Evolutionary conservation across 1,140 invertebrate species (phyloP).

Genomic region (Harpegnathos saltator): DNA sequence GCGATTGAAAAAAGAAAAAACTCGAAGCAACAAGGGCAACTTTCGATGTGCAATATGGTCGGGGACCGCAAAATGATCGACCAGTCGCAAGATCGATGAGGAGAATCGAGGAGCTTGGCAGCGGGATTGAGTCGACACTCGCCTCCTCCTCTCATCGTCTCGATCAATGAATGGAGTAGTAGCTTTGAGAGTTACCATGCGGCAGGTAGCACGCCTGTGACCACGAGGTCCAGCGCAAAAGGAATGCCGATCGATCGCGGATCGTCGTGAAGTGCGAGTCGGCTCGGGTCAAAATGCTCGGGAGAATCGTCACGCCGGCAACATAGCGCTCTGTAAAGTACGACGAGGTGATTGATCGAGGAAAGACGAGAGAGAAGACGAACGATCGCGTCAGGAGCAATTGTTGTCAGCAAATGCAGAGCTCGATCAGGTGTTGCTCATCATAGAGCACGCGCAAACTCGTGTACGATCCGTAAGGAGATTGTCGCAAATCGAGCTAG

Average conservation of each 20-base stretch:
- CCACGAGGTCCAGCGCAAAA: conserved; percentile 2
- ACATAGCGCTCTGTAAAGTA: neutral
- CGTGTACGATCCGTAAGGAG: neutral
- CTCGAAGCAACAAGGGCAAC: neutral
- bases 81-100: neutral
- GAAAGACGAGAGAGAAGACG: neutral
- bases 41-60: too few relatives aligned
- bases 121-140: neutral
- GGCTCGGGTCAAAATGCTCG: too few relatives aligned
- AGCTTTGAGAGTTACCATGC: neutral
- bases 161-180: conserved; percentile 23
- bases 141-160: too few relatives aligned
- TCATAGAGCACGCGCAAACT: too few relatives aligned
- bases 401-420: neutral
- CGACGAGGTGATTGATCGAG: neutral
- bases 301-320: neutral
- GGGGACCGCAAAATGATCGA: too few relatives aligned
- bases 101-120: neutral
- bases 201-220: neutral
- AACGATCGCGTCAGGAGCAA: neutral
- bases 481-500: neutral
- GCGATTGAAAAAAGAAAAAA: too few relatives aligned
- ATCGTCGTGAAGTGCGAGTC: conserved; percentile 7
- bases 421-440: neutral
- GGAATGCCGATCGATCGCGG: conserved; percentile 11